These are phyloP conservation scores for Catocala nupta DNA, from an alignment of 2,888 invertebrate genomes.

Conservation along the genomic window DNA sequence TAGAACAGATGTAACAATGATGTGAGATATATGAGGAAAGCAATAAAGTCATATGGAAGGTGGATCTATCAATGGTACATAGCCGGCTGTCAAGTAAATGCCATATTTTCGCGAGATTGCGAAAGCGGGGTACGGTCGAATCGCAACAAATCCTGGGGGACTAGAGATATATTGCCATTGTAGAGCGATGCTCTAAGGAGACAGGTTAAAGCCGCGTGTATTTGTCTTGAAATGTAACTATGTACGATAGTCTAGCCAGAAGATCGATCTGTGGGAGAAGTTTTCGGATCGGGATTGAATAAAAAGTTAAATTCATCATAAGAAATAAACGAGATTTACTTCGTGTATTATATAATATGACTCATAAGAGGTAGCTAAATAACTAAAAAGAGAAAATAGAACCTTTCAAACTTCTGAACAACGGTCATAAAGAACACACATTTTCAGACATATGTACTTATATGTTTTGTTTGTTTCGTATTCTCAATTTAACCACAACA, in stretches of 20 bases:
- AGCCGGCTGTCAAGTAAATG: slow-evolving; percentile 57
- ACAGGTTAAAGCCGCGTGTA: slow-evolving; percentile 62
- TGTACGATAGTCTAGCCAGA: background rate
- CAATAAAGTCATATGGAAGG: slow-evolving; percentile 37
- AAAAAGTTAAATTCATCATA: background rate
- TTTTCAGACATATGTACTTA: too few species aligned
- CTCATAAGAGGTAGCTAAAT: too few species aligned
- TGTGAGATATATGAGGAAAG: slow-evolving; percentile 23
- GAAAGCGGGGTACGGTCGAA: slow-evolving; percentile 53
- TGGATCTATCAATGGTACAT: slow-evolving; percentile 44
- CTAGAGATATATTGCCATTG: slow-evolving; percentile 69
- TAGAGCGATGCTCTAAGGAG: slow-evolving; percentile 58
- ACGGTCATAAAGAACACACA: too few species aligned
- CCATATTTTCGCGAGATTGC: slow-evolving; percentile 66
- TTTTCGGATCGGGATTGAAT: background rate
- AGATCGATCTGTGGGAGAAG: background rate
- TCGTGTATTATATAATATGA: too few species aligned
- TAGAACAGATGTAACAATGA: background rate
- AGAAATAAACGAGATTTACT: too few species aligned
- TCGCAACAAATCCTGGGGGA: slow-evolving; percentile 66
- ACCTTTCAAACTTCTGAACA: too few species aligned
- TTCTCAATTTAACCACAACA: too few species aligned
- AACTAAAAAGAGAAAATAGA: too few species aligned
- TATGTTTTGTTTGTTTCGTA: too few species aligned
- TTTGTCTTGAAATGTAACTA: slow-evolving; percentile 53